These are phyloP conservation scores for Oceanodroma leucorhoa DNA, from an alignment of 2,797 vertebrate species.

Conservation along the genomic window DNA sequence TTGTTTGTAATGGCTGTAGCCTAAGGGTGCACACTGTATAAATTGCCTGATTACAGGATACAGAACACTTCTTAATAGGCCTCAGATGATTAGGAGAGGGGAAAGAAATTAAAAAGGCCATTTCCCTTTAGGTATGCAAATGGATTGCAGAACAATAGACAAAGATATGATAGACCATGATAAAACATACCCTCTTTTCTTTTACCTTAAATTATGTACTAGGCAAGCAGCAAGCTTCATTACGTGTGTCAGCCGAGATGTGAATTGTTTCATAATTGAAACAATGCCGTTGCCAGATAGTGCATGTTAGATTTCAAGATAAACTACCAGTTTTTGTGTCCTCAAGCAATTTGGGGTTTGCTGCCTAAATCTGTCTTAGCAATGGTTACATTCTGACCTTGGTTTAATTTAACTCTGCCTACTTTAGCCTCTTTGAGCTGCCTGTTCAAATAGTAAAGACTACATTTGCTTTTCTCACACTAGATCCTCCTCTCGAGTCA, in stretches of 20 bases:
- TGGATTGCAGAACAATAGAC: conserved; percentile 80
- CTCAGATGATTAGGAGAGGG: conserved; percentile 91
- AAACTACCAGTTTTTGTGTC: conserved; percentile 7
- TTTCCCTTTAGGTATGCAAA: conserved; percentile 94
- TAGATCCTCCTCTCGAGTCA: not conserved
- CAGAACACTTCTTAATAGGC: conserved; percentile 82
- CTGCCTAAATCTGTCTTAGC: not conserved
- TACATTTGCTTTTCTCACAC: not conserved
- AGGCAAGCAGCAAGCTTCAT: conserved; percentile 56
- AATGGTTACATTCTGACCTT: conserved; percentile 30
- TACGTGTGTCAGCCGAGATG: conserved; percentile 59
- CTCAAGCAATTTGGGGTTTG: not conserved
- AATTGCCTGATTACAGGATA: conserved; percentile 96
- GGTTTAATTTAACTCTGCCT: conserved; percentile 51
- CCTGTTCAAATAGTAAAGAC: not conserved
- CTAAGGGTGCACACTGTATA: conserved; percentile 82
- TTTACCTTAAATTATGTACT: conserved; percentile 67
- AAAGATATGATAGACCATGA: conserved; percentile 71
- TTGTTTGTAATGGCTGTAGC: conserved; percentile 82
- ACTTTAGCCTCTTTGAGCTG: not conserved
- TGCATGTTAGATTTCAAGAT: conserved; percentile 22
- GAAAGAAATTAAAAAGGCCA: conserved; percentile 83
- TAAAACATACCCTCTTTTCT: conserved; percentile 68
- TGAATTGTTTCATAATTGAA: conserved; percentile 66
- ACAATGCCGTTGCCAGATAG: conserved; percentile 48